Conservation (phyloP, 2,113 vertebrate genomes). For the Serilophus lunatus region DNA sequence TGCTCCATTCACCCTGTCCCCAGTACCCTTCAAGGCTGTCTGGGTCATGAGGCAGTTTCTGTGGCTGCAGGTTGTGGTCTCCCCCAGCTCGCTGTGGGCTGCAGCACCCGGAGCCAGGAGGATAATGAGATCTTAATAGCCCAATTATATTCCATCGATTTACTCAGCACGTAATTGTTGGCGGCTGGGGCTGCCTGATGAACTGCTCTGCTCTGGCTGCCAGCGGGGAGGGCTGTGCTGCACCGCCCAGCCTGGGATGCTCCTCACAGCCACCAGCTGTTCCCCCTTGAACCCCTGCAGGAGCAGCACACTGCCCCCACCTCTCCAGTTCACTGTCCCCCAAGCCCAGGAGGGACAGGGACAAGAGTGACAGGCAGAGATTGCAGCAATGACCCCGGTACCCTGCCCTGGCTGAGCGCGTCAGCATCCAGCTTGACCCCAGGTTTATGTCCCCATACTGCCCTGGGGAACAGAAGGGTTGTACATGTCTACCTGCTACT, state of each 20-base stretch:
- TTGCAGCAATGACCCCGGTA: background rate
- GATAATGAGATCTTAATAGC: constrained; percentile 87
- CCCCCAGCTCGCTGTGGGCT: background rate
- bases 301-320: background rate
- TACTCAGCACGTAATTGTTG: constrained; percentile 71
- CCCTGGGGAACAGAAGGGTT: background rate
- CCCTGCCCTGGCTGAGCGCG: background rate
- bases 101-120: constrained; percentile 41
- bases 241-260: background rate
- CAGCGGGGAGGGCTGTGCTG: background rate
- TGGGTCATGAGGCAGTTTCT: background rate
- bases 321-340: rapidly evolving
- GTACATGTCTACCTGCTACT: background rate
- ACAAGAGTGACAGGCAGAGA: background rate
- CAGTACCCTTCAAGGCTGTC: background rate
- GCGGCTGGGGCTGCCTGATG: constrained; percentile 67
- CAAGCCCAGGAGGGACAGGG: background rate
- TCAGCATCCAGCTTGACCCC: background rate
- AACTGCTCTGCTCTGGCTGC: constrained; percentile 43
- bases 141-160: constrained; percentile 78
- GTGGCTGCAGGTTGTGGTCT: background rate
- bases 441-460: rapidly evolving
- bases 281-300: background rate
- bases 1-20: background rate
- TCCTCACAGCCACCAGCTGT: constrained; percentile 13